Conservation (phyloP, 2,888 invertebrate species). For the Tetropium fuscum region DNA sequence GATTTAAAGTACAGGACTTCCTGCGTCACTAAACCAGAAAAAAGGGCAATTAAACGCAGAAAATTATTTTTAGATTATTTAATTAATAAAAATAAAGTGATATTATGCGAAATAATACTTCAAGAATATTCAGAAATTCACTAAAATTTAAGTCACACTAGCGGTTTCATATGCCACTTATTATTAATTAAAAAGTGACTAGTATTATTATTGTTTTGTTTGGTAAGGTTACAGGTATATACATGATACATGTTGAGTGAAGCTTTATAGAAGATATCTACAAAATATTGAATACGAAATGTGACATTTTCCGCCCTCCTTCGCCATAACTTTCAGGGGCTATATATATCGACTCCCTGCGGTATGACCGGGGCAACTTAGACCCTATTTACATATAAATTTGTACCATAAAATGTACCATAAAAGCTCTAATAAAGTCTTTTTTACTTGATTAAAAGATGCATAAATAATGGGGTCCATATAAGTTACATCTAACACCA, state of each 20-base stretch:
- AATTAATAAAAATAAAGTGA: no score
- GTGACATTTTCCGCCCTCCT: background rate
- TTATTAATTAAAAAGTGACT: background rate
- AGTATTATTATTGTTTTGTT: background rate
- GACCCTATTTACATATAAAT: background rate
- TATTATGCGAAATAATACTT: no score
- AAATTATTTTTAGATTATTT: no score
- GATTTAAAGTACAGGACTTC: constrained; percentile 37
- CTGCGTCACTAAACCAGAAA: constrained; percentile 33
- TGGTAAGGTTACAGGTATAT: constrained; percentile 11
- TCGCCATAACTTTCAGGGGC: no score
- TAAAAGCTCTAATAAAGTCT: background rate
- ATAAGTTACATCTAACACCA: no score
- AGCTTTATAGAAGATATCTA: constrained; percentile 18
- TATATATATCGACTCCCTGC: no score
- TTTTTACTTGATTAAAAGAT: background rate
- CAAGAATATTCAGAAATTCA: no score
- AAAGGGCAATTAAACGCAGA: no score
- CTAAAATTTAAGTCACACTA: no score
- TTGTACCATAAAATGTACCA: background rate
- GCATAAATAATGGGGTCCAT: no score
- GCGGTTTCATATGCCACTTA: background rate
- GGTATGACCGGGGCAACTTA: background rate
- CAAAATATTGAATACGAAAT: constrained; percentile 17
- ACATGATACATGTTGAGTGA: constrained; percentile 23